These are phyloP conservation scores for Apodemus agrarius DNA, from an alignment of 2,797 vertebrate genomes.

Conservation along the genomic window DNA sequence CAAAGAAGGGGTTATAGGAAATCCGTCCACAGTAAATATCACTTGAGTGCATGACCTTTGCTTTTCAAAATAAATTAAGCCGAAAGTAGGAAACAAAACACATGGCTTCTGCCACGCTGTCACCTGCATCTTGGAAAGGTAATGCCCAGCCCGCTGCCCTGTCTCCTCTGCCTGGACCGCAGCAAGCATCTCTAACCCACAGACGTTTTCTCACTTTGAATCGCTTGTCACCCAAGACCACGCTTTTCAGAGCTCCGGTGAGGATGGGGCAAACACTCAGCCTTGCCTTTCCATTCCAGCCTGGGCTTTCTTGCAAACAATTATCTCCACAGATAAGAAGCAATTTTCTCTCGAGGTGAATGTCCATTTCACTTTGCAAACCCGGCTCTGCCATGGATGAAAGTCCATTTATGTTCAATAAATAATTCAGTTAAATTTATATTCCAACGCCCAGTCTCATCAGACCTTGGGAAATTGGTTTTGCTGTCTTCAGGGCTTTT, in stretches of 20 bases:
- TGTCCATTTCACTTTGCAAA: background rate
- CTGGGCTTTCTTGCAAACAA: background rate
- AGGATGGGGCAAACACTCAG: background rate
- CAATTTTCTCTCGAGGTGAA: background rate
- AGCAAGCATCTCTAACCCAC: background rate
- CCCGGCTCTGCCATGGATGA: background rate
- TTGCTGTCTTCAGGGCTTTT: background rate
- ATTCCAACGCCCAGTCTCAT: background rate
- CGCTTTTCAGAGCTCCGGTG: background rate
- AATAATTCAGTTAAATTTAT: constrained; percentile 7
- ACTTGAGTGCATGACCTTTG: background rate
- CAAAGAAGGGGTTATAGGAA: background rate
- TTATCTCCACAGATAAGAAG: background rate
- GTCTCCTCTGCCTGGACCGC: rapidly evolving
- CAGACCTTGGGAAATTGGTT: constrained; percentile 4
- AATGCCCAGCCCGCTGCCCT: rapidly evolving
- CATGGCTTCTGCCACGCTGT: background rate
- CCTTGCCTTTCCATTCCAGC: background rate
- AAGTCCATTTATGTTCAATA: constrained; percentile 35
- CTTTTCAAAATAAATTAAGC: background rate
- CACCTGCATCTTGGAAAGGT: background rate
- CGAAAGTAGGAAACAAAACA: background rate
- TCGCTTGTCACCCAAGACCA: background rate
- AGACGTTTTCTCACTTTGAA: rapidly evolving
- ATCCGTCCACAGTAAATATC: background rate